phyloP scores from a whole-genome alignment of 2,113 vertebrate genomes.

The Apteryx owenii region DNA sequence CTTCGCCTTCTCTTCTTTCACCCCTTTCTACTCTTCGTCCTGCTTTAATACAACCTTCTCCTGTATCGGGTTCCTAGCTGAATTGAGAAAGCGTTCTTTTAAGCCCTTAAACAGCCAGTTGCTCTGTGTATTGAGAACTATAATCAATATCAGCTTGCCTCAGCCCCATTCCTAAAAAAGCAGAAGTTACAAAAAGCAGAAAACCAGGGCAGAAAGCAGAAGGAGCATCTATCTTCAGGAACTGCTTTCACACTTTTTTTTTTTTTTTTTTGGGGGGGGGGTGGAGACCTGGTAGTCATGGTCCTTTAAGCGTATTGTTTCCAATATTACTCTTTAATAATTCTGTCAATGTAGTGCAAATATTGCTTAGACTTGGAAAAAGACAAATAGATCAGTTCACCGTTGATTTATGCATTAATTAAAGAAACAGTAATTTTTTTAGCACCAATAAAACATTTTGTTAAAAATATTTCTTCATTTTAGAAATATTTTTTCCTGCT shows the following conservation, averaged over 20 bases:
- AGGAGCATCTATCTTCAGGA: not conserved
- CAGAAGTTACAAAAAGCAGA: not conserved
- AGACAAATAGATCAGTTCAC: not conserved
- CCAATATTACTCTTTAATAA: accelerated
- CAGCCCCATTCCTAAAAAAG: not conserved
- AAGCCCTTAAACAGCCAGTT: not conserved
- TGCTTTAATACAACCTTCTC: not conserved
- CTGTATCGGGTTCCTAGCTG: not conserved
- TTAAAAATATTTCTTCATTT: not conserved
- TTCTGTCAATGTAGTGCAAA: not conserved
- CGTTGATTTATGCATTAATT: not conserved
- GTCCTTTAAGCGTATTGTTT: accelerated
- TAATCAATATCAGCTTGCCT: not conserved
- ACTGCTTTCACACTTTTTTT: accelerated
- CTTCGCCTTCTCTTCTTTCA: not conserved
- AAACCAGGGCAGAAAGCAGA: not conserved
- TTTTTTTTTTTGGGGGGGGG: too few relatives aligned
- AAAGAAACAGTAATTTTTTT: not conserved
- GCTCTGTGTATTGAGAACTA: not conserved
- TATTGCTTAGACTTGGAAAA: not conserved
- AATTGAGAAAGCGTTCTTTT: not conserved
- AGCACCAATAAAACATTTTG: not conserved
- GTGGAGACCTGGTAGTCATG: too few relatives aligned
- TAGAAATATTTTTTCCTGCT: not conserved
- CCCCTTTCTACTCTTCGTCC: not conserved